Evolutionary conservation across 2,113 vertebrate genomes (phyloP).

Genomic region (Corynorhinus townsendii): DNA sequence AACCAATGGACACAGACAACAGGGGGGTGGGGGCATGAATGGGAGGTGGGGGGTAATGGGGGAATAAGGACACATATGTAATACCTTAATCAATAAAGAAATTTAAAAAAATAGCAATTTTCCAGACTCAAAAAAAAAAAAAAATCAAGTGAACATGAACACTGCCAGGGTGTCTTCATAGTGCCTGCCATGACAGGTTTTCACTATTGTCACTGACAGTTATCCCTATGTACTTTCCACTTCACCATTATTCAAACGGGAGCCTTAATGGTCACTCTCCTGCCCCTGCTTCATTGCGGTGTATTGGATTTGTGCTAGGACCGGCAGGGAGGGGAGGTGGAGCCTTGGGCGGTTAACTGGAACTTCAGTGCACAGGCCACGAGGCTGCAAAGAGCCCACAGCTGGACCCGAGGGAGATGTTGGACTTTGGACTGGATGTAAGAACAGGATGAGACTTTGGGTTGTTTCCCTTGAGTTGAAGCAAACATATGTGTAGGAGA

Average conservation of each 20-base stretch:
- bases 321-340: background rate
- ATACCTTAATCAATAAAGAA: no score
- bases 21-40: no score
- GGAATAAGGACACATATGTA: no score
- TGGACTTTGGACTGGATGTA: background rate
- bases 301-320: background rate
- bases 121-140: no score
- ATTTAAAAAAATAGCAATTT: no score
- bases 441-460: background rate
- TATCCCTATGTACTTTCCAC: background rate
- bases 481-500: background rate
- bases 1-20: no score
- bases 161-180: background rate
- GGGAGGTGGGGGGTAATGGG: no score
- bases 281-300: background rate
- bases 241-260: background rate
- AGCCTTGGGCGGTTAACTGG: no score
- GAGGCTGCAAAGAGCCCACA: background rate
- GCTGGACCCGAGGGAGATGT: background rate
- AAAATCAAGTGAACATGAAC: background rate
- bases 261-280: background rate
- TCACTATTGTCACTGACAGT: background rate
- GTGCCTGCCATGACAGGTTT: background rate
- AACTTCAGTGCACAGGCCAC: background rate
- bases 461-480: background rate